Evolutionary conservation across 2,113 vertebrate genomes (phyloP).

Genomic region (Microcebus lehilahytsara): DNA sequence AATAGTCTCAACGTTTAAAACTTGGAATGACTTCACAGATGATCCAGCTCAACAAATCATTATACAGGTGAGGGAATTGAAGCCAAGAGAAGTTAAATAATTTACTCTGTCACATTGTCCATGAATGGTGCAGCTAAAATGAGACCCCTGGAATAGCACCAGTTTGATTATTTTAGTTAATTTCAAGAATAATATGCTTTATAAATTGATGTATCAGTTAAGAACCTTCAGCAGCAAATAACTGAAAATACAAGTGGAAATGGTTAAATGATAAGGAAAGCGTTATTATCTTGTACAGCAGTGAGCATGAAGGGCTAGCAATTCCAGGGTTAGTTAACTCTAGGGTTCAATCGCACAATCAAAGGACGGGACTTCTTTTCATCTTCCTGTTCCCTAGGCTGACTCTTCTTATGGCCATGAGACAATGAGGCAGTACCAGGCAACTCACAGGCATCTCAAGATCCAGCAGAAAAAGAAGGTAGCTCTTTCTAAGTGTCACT

Average conservation of each 20-base stretch:
- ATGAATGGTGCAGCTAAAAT: constrained; percentile 23
- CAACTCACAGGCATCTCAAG: neutral
- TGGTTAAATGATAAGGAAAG: neutral
- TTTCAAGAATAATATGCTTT: constrained; percentile 42
- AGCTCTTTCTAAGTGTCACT: neutral
- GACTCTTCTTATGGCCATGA: neutral
- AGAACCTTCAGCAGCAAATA: constrained; percentile 7
- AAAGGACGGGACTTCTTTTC: neutral
- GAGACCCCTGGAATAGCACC: neutral
- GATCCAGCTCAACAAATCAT: constrained; percentile 5
- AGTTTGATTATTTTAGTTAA: constrained; percentile 52
- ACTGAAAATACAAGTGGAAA: constrained; percentile 19
- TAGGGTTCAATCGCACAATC: neutral
- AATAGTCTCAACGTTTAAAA: constrained; percentile 33
- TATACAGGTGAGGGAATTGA: constrained; percentile 21
- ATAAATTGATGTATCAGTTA: constrained; percentile 28
- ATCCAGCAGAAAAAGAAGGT: neutral
- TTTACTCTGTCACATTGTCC: constrained; percentile 17
- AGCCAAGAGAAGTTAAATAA: constrained; percentile 40
- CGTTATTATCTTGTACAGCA: neutral
- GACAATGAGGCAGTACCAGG: neutral
- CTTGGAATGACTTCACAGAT: constrained; percentile 21
- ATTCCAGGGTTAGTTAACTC: neutral
- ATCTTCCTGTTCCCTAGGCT: neutral
- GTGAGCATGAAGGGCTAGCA: neutral